phyloP scores from a whole-genome alignment of 2,888 invertebrate species.

The Melieria crassipennis region DNA sequence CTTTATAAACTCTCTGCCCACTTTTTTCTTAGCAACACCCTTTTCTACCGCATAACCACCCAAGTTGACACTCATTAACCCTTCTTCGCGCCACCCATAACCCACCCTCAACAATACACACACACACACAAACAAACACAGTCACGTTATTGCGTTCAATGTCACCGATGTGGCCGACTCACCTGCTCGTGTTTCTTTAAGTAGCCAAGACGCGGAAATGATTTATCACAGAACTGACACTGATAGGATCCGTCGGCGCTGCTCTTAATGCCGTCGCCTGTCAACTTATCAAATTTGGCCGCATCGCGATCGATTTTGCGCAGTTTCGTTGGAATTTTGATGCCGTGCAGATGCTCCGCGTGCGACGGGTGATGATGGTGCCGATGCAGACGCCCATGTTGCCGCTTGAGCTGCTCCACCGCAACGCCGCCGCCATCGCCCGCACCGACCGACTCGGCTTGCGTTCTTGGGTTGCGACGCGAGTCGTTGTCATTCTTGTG shows the following conservation, averaged over 20 bases:
- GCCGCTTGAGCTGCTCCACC: slow-evolving; percentile 39
- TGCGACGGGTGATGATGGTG: slow-evolving; percentile 55
- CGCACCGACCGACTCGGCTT: slow-evolving; percentile 23
- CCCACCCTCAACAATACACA: not conserved
- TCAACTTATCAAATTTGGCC: slow-evolving; percentile 68
- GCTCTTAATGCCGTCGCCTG: slow-evolving; percentile 64
- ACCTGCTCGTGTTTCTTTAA: slow-evolving; percentile 95
- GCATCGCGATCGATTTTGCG: slow-evolving; percentile 72
- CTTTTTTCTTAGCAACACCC: too few species aligned
- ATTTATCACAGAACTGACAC: slow-evolving; percentile 92
- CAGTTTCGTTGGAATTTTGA: slow-evolving; percentile 63
- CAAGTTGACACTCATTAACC: too few species aligned
- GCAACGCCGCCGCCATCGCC: slow-evolving; percentile 39
- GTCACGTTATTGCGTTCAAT: not conserved
- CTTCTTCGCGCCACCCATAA: too few species aligned
- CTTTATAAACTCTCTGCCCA: too few species aligned
- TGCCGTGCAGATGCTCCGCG: slow-evolving; percentile 49
- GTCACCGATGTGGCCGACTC: slow-evolving; percentile 48
- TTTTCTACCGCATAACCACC: too few species aligned
- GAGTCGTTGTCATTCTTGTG: slow-evolving; percentile 8
- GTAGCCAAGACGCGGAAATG: slow-evolving; percentile 86
- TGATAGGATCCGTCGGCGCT: slow-evolving; percentile 83
- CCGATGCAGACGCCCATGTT: slow-evolving; percentile 39
- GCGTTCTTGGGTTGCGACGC: not conserved
- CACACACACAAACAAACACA: too few species aligned